Evolutionary conservation across 53 echinoderm and acorn worm species (phyloP), one percentile per base, ranked within the genome.

Genomic region (Astropecten irregularis): DNA sequence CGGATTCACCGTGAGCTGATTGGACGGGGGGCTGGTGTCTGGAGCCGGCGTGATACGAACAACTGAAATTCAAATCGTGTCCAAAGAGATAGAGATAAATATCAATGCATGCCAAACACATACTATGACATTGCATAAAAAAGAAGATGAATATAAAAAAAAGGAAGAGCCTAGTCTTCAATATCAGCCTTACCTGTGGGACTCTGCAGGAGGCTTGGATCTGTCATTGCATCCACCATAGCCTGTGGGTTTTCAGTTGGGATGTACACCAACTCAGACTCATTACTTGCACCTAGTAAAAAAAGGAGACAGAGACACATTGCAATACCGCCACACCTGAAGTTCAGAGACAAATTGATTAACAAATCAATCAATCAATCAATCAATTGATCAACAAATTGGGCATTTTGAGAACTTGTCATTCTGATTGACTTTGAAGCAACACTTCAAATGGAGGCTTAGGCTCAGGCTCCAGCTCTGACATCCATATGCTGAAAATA

Each of bases 171-270:
- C 21, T n/a, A 18, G 21, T 18, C 53, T 53, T 20, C 3, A n/a
- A n/a, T n/a, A n/a, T n/a, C n/a, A 11, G 27, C 16, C 20, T 72
- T 61, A 79, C 79, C 63, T 62, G 61, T 79, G 28, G 79, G 79
- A 31, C 9, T 79, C 44, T 79, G 79, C 18, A 79, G 62, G 16
- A 62, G 62, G 47, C 62, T 31, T 19, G 79, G 79, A 31, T 79
- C 79, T 0, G 49, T 79, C 79, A 79, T 79, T 18, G 79, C 79
- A 10, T 79, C 79, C 9, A 79, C 79, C 79, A 79, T 79, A 18
- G 79, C 79, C 26, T 79, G 79, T 10, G 79, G 79, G 32, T 79
- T 79, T 42, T 85, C 86, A 27, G 86, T 76, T 76, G 86, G 86
- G 35, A 85, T 85, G 57, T 85, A 85, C 11, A 85, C 86, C 65